Base-by-base conservation (phyloP, 2,888 invertebrate species). In the Leptinotarsa rubiginosa region DNA sequence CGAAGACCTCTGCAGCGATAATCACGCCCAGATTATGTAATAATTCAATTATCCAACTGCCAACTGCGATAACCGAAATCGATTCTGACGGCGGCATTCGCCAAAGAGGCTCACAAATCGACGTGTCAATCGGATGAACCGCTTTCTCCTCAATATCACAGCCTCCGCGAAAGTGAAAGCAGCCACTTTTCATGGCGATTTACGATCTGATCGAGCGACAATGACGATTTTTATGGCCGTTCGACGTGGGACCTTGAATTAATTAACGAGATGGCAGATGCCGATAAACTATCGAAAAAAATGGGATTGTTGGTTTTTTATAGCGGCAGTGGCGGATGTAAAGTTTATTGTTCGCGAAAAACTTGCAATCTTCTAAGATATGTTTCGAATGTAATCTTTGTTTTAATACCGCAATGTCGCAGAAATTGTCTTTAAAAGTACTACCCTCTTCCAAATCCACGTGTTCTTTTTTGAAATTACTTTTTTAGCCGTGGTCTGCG, bases 121-220 rank as follows among this genome's bases (percentile, higher is more conserved):
- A 56, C 66, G 73, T 74, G 73, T 74, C 73, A 74, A 74, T 74
- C 47, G 47, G 66, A 70, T 69, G 56, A 73, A 69, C 64, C 68
- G 77, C 77, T 77, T 77, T 77, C 77, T 73, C 77, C 50, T 66
- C 59, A 54, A 74, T 67, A 75, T 73, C 75, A 52, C 72, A 77
- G 74, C 72, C 69, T 72, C 74, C 68, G 77, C 62, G 41, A 77
- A 75, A 77, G 75, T 65, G 77, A 77, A 77, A 77, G 77, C 75
- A 71, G 73, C 69, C 70, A 71, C 62, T 62, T 62, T n/a, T 62
- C 62, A n/a, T 62, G 62, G n/a, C 41, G 20, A 59, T 59, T 59
- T 25, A 59, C 59, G 59, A 59, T 10, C 25, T 20, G 62, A 41
- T 62, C 62, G 62, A 31, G 18, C 25, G 62, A 62, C 31, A n/a